Percentiles rank a stretch among this genome's conserved stretches.
These are phyloP conservation scores for Sternarchorhynchus goeldii DNA, from an alignment of 2,797 vertebrate genomes.

Conservation along the genomic window DNA sequence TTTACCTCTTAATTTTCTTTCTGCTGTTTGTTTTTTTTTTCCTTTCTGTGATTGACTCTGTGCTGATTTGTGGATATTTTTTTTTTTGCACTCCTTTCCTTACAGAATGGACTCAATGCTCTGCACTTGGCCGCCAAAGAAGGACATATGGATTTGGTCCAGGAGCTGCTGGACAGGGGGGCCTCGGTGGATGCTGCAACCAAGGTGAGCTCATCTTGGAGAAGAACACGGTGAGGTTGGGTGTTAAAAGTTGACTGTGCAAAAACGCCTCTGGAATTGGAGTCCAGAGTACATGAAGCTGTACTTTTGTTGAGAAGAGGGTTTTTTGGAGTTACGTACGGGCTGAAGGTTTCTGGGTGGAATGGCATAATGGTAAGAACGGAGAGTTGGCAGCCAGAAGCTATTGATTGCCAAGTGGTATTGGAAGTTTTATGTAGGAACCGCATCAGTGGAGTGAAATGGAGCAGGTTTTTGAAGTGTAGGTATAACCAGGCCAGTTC, in stretches of 20 bases:
- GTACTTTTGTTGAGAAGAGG: too few relatives aligned
- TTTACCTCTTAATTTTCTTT: background rate
- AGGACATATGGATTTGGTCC: constrained; percentile 93
- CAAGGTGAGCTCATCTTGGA: constrained; percentile 77
- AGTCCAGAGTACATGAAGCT: background rate
- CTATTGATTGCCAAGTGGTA: too few relatives aligned
- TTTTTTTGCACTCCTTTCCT: background rate
- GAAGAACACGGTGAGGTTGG: background rate
- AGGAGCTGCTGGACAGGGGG: constrained; percentile 92
- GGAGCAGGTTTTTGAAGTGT: background rate
- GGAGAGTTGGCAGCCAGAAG: too few relatives aligned
- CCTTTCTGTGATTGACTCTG: background rate
- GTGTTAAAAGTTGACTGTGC: background rate
- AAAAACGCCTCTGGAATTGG: background rate
- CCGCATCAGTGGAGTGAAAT: constrained; percentile 2
- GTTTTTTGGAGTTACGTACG: too few relatives aligned
- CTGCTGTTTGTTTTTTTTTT: background rate
- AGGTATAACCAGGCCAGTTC: background rate
- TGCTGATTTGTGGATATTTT: background rate
- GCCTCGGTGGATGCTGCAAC: constrained; percentile 91
- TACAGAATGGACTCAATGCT: constrained; percentile 97
- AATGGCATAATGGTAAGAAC: too few relatives aligned
- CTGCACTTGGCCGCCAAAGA: constrained; percentile 97
- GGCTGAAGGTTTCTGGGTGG: too few relatives aligned
- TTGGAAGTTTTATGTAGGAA: background rate